Evolutionary conservation across 2,888 invertebrate genomes (phyloP).

Genomic region (Bruchidius siliquastri): DNA sequence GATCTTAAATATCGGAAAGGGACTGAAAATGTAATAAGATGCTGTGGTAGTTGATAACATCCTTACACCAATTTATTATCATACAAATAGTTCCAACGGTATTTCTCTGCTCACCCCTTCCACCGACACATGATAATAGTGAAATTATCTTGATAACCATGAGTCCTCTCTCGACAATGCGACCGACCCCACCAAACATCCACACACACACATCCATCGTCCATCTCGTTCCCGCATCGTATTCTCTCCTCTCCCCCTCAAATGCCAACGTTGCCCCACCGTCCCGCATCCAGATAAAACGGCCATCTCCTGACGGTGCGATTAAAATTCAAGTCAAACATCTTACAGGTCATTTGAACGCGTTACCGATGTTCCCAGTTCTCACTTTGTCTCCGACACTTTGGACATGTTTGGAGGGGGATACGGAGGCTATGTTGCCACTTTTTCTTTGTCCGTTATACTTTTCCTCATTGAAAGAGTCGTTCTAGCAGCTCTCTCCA

Average conservation of each 20-base stretch:
- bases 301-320: slow-evolving; percentile 1
- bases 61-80: no score
- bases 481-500: no score
- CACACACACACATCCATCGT: neutral
- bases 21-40: no score
- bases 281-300: slow-evolving; percentile 1
- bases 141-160: neutral
- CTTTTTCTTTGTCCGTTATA: neutral
- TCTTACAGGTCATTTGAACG: slow-evolving; percentile 2
- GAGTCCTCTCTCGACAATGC: neutral
- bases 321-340: slow-evolving; percentile 3
- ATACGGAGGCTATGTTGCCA: neutral
- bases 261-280: neutral
- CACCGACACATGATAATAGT: neutral
- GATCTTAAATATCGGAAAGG: no score
- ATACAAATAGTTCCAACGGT: no score
- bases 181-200: neutral
- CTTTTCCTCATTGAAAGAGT: no score
- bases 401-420: neutral
- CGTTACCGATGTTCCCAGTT: slow-evolving; percentile 1
- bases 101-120: no score
- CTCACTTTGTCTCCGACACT: neutral
- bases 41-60: no score
- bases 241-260: neutral
- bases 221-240: neutral